Base-by-base conservation (phyloP, 2,113 vertebrate species). In the Pardalotus punctatus region DNA sequence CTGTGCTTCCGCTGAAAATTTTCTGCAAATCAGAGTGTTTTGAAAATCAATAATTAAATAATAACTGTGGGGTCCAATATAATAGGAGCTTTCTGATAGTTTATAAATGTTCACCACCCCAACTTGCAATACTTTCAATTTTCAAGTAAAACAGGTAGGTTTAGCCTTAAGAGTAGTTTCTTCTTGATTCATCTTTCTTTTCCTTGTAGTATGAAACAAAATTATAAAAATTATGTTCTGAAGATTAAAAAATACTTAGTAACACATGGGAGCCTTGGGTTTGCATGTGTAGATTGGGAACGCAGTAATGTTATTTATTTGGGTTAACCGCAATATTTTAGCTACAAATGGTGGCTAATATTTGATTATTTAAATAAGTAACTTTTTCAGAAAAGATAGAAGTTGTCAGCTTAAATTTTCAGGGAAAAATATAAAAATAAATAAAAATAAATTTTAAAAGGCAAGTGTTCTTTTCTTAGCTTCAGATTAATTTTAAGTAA, bases 401-500 rank as follows among this genome's bases (percentile, higher is more conserved):
- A 74, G 9, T 29, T 61, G 3, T 43, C n/a, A 69, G 8, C 12
- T n/a, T 86, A 48, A 47, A 23, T 77, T 78, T 81, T 78, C 47
- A 56, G 50, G 21, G 23, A 58, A 58, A 8, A 95, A 72, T 51
- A 70, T 16, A 45, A 61, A 79, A 69, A 73, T 12, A 50, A 51
- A 66, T 25, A 50, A 60, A 72, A 69, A 60, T 18, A 65, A 58
- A 50, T n/a, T n/a, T n/a, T 31, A 8, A 38, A 33, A 60, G 18
- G 2, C 10, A 38, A 57, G 5, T 38, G 8, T 42, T 47, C 24
- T 95, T 81, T 86, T 81, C 51, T 54, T 53, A 92, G 15, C 11
- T 74, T 88, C 25, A 42, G 45, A 61, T 61, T 84, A 83, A 89
- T 95, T 95, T 90, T 60, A 92, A 92, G 24, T 84, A 58, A 87